These are phyloP conservation scores for Morbakka virulenta DNA, from an alignment of 30 jellyfish, hydroid and myxozoan genomes.

Conservation along the genomic window DNA sequence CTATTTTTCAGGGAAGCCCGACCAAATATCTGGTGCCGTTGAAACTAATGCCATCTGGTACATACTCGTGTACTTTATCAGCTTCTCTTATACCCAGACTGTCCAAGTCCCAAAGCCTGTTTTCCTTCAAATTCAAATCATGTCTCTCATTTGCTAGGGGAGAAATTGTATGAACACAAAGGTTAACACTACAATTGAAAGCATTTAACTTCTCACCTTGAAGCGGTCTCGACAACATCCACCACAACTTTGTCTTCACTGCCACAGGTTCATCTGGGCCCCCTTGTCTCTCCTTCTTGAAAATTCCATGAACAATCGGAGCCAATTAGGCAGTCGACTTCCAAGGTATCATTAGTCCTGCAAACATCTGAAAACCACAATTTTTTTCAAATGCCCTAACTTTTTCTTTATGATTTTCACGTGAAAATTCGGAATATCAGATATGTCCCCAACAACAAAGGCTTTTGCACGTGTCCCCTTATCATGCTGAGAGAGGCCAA, in stretches of 20 bases:
- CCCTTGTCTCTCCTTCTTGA: constrained; percentile 1
- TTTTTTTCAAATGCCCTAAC: background rate
- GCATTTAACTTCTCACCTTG: background rate
- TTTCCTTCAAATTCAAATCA: background rate
- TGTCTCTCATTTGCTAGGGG: too few relatives aligned
- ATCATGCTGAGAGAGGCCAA: background rate
- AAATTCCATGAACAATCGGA: background rate
- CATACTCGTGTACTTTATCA: constrained; percentile 10
- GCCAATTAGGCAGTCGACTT: constrained; percentile 16
- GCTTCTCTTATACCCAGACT: constrained; percentile 38
- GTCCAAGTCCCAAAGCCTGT: too few relatives aligned
- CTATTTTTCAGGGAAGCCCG: constrained; percentile 40
- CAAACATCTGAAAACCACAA: constrained; percentile 12
- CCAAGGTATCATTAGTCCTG: too few relatives aligned
- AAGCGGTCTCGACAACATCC: constrained; percentile 25
- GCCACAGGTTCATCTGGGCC: constrained; percentile 20
- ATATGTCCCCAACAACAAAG: background rate
- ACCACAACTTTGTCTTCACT: constrained; percentile 19
- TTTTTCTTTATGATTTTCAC: background rate
- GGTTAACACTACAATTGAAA: background rate
- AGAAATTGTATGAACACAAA: background rate
- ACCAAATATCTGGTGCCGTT: constrained; percentile 19
- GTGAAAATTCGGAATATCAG: constrained; percentile 3
- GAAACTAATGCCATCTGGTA: background rate
- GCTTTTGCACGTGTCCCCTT: background rate